Conservation (phyloP, 2,113 vertebrate species). For the Gulo gulo region DNA sequence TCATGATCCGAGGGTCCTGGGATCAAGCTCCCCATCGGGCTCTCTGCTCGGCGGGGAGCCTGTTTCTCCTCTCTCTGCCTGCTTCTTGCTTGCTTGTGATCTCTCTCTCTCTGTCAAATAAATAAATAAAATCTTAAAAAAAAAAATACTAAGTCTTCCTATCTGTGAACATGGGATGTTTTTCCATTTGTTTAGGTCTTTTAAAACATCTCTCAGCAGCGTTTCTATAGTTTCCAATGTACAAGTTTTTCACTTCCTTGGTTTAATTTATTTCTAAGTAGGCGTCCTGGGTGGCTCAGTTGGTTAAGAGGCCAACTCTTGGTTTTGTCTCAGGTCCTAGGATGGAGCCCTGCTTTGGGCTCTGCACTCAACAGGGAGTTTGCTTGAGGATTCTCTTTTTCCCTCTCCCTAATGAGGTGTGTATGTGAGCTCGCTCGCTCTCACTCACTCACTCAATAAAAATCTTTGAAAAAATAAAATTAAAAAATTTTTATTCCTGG, state of each 20-base stretch:
- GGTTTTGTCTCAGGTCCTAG: neutral
- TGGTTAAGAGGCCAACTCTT: neutral
- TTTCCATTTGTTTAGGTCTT: neutral
- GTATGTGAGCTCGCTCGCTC: neutral
- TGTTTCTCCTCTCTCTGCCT: too few relatives aligned
- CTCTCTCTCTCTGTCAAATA: too few relatives aligned
- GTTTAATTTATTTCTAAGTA: neutral
- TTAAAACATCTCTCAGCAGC: neutral
- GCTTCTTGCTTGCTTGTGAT: too few relatives aligned
- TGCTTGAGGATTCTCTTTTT: neutral
- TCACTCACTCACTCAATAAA: neutral
- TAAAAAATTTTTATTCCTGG: neutral
- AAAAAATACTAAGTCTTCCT: neutral
- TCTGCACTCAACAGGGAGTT: neutral
- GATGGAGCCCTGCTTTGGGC: neutral
- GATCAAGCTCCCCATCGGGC: too few relatives aligned
- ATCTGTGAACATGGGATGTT: neutral
- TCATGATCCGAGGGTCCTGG: too few relatives aligned
- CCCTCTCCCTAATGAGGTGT: neutral
- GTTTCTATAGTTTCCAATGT: neutral
- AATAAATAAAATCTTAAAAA: too few relatives aligned
- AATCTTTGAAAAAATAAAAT: neutral
- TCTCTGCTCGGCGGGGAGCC: too few relatives aligned
- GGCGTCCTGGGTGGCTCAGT: neutral
- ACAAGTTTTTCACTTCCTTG: neutral